Evolutionary conservation across 2,113 vertebrate genomes (phyloP), one percentile per base, ranked within the genome.

Genomic region (Equus quagga): DNA sequence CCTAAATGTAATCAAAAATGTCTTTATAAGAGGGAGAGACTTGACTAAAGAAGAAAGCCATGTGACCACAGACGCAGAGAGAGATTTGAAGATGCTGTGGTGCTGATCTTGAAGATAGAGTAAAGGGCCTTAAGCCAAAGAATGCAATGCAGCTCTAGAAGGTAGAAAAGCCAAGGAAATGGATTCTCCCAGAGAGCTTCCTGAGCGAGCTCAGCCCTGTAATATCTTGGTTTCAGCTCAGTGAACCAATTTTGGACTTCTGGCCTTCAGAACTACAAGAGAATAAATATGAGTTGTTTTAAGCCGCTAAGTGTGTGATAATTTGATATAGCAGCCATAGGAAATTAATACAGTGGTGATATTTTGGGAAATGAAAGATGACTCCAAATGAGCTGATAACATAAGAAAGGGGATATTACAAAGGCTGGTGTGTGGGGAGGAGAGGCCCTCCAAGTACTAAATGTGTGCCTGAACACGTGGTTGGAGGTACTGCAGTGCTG

Each of bases 281-380:
- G 54, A 91, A 49, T 93, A 82, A 64, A 6, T 81, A 21, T 13
- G 31, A 62, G 46, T 54, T 76, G 67, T 67, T n/a, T 62, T 89
- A 72, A 81, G 83, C 17, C 31, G 78, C 33, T n/a, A n/a, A 44
- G 26, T 69, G 41, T 73, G 23, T 85, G 31, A 81, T 76, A 12
- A 81, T 94, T 91, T 80, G 89, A 81, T 88, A 31, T 3, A 21
- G 51, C 19, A 75, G 28, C 67, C 60, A 73, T 12, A 69, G 79
- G 58, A 94, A 95, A 80, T 26, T n/a, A 78, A 89, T 58, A 69
- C 8, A 28, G 67, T 87, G 49, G 12, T 41, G 73, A 69, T 51
- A 86, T 26, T 91, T 92, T 41, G 73, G 67, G 51, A 93, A 75
- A 69, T 54, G 56, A 91, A 98, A 96, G 65, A 54, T 54, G 67